Evolutionary conservation across 2,113 vertebrate species (phyloP), one percentile per base, ranked within the genome.

Genomic region (Coturnix japonica): DNA sequence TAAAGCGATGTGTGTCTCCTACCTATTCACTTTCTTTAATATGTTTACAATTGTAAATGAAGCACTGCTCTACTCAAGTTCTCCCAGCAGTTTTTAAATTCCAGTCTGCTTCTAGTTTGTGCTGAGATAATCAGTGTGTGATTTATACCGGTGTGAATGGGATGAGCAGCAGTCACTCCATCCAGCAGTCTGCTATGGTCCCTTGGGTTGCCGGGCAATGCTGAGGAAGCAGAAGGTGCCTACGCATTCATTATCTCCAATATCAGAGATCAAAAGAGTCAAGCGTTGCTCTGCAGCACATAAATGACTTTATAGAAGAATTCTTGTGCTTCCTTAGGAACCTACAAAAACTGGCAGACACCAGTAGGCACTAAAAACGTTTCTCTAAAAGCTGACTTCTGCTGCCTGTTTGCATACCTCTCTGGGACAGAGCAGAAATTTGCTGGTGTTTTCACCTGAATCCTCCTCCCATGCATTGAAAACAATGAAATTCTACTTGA

Each of bases 401-500:
- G 63, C 79, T 88, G 60, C 37, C 84, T 92, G 84, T 80, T 94
- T 79, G 74, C 56, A 65, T 46, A 86, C 31, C 59, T 28, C 63
- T 92, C 74, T 86, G 66, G 61, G 33, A 65, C 43, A 91, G 86
- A 80, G 72, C 74, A 89, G 59, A 90, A 90, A 87, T 83, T 70
- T 89, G 41, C 59, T 73, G 21, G 54, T 81, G 20, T 91, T 91
- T 90, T 80, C 70, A 89, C 44, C 74, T 79, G 41, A 89, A 56
- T 78, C 39, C 63, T 59, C 83, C 69, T 90, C 89, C 81, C 84
- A 33, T 4, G 1, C 37, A 16, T 14, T 75, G 74, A 75, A 90
- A 88, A 84, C 95, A 95, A 88, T 88, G 83, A 86, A 96, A 90
- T 89, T 90, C 83, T 94, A 19, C 72, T 90, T 94, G 95, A 94